Conservation (phyloP, 2,113 vertebrate species). For the Pterophyllum scalare region DNA sequence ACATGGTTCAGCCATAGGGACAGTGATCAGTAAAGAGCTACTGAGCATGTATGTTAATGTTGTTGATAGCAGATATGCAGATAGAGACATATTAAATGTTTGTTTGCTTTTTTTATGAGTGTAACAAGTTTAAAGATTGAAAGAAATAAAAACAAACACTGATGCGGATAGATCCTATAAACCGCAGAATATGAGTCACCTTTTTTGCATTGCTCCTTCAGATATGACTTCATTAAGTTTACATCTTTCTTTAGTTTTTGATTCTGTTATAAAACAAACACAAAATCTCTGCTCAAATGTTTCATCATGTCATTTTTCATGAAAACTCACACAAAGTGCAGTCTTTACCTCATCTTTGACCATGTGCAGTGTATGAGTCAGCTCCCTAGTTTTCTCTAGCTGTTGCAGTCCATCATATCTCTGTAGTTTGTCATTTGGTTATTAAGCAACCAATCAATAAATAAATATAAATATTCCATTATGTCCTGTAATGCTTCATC, state of each 20-base stretch:
- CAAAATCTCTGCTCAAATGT: not conserved
- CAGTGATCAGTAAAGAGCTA: too few relatives aligned
- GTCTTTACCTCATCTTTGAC: conserved; percentile 83
- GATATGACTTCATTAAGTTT: not conserved
- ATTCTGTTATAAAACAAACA: conserved; percentile 76
- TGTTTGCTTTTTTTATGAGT: too few relatives aligned
- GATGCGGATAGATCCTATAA: not conserved
- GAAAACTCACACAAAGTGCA: not conserved
- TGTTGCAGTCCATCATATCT: conserved; percentile 64
- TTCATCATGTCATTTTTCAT: not conserved
- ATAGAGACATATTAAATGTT: too few relatives aligned
- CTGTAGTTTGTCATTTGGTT: not conserved
- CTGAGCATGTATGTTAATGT: too few relatives aligned
- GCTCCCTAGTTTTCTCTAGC: conserved; percentile 76
- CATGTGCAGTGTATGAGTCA: conserved; percentile 79
- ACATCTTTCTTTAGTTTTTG: too few relatives aligned
- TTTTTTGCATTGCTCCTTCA: conserved; percentile 64
- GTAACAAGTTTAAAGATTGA: not conserved
- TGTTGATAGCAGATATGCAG: too few relatives aligned
- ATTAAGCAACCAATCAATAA: too few relatives aligned
- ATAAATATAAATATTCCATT: too few relatives aligned
- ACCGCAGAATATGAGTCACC: not conserved
- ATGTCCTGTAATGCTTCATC: too few relatives aligned
- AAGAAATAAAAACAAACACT: not conserved
- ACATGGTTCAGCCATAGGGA: too few relatives aligned